phyloP scores from a whole-genome alignment of 30 jellyfish, hydroid and myxozoan species.

The Euphysa ruthae region DNA sequence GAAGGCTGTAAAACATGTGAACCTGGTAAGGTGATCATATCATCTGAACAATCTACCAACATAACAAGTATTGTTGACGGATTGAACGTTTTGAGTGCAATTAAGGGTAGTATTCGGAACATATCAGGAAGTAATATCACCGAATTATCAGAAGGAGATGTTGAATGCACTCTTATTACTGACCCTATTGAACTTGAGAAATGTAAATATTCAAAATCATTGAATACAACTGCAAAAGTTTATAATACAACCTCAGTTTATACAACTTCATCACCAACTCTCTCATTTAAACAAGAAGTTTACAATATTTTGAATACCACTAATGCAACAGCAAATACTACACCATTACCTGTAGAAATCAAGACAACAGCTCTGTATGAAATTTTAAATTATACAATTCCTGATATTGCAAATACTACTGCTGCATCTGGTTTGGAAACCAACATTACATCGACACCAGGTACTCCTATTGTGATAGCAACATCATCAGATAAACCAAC shows the following conservation, averaged over 20 bases:
- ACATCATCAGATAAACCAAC: background rate
- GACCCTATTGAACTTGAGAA: background rate
- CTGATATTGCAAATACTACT: too few species aligned
- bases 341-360: too few species aligned
- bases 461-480: background rate
- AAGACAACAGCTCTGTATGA: background rate
- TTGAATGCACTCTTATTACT: background rate
- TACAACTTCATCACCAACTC: too few species aligned
- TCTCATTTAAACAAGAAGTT: too few species aligned
- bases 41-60: background rate
- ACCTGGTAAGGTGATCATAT: background rate
- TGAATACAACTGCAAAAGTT: too few species aligned
- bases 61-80: background rate
- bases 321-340: too few species aligned
- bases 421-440: too few species aligned
- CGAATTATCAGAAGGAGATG: background rate
- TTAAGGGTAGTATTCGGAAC: background rate
- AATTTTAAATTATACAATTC: background rate
- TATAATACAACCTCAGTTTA: too few species aligned
- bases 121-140: background rate
- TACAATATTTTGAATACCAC: too few species aligned
- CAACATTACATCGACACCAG: background rate
- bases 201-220: too few species aligned
- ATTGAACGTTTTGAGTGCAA: slow-evolving; percentile 8
- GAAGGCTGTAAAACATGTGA: background rate